Base-by-base conservation (phyloP, 30 jellyfish, hydroid and myxozoan genomes). In the Turritopsis dohrnii region DNA sequence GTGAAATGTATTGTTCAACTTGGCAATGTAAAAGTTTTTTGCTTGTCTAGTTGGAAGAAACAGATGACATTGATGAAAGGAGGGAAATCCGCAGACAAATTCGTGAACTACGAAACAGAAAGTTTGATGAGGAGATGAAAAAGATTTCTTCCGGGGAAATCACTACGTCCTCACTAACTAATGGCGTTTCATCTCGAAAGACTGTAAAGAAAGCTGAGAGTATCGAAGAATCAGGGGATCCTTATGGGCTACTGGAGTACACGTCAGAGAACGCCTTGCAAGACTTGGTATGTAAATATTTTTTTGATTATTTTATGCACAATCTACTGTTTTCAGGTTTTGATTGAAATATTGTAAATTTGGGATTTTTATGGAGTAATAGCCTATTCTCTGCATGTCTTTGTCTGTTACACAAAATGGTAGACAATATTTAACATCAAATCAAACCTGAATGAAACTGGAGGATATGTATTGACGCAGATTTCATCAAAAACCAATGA, bases 121-220 rank as follows among this genome's bases (percentile, higher is more conserved):
- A 94, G 82, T 94, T 94, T 72, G 99, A 94, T 53, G 96, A 94
- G 53, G 99, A 94, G 77, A 82, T 89, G 24, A 94, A 89, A 84
- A 94, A 94, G 76, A 91, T 94, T 3, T 71, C 96, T 21, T 90
- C 96, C 8, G 87, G 88, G 8, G 99, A 94, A 79, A 81, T 85
- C 66, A 52, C 79, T 25, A 74, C 91, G 0, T 80, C 83, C 13
- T 52, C 83, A 25, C 22, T 87, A 25, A 65, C 97, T 17, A 92
- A 92, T 77, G 97, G 97, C 27, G 88, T 79, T 5, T 83, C 96
- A 31, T 80, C 31, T 19, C 77, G 94, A 28, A 23, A 28, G 24
- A 1, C 65, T 7, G 22, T 60, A 28, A 75, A 52, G 65, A 28
- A 22, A 29, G 83, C 87, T 65, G 84, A 79, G 54, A 79, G 86